These are phyloP conservation scores for Psettodes erumei DNA, from an alignment of 2,113 vertebrate genomes.

Conservation along the genomic window DNA sequence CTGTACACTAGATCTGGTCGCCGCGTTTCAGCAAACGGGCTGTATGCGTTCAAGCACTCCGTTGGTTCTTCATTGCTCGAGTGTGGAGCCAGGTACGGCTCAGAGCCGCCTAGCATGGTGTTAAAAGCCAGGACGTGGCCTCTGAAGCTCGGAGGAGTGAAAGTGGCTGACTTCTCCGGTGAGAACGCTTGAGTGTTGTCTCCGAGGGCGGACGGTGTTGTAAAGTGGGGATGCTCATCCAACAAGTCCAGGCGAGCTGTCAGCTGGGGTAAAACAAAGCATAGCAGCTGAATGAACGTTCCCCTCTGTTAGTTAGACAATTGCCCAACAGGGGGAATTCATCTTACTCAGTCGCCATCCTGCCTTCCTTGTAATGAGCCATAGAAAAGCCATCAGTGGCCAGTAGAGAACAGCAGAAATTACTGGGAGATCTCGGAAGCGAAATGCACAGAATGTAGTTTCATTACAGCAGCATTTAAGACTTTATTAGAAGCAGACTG, in stretches of 20 bases:
- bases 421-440: constrained; percentile 56
- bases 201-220: constrained; percentile 23
- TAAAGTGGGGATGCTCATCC: constrained; percentile 70
- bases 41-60: constrained; percentile 42
- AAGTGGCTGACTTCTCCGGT: constrained; percentile 52
- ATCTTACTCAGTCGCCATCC: constrained; percentile 46
- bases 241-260: constrained; percentile 76
- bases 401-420: constrained; percentile 56
- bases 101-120: constrained; percentile 33
- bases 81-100: constrained; percentile 55
- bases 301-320: constrained; percentile 60
- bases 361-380: constrained; percentile 65
- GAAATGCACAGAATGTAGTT: constrained; percentile 47
- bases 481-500: constrained; percentile 57
- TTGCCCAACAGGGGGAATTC: constrained; percentile 57
- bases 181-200: constrained; percentile 63
- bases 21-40: constrained; percentile 43
- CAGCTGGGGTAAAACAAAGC: constrained; percentile 75
- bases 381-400: constrained; percentile 64
- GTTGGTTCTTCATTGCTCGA: constrained; percentile 29
- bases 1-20: constrained; percentile 16
- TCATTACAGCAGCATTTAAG: constrained; percentile 47
- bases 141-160: constrained; percentile 49
- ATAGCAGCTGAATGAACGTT: constrained; percentile 47
- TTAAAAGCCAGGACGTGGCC: constrained; percentile 57